Percentiles rank a stretch among this genome's conserved stretches.
These are phyloP conservation scores for Agonum fuliginosum DNA, from an alignment of 2,888 invertebrate species.

Conservation along the genomic window DNA sequence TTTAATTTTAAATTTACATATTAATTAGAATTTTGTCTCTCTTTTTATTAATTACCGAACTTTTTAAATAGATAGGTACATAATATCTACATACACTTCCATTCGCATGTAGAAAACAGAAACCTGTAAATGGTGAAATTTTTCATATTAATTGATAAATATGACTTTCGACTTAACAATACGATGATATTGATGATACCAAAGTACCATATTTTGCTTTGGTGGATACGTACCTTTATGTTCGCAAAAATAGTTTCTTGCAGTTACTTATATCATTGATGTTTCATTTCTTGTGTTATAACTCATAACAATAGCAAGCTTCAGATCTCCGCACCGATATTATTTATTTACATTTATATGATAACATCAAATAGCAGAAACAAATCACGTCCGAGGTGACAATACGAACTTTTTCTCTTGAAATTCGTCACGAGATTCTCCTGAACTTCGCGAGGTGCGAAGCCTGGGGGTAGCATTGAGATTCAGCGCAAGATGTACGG, in stretches of 20 bases:
- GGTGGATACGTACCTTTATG: no score
- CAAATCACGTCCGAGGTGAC: slow-evolving; percentile 19
- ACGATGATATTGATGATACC: no score
- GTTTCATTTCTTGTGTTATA: neutral
- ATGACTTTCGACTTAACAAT: no score
- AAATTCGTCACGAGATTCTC: slow-evolving; percentile 3
- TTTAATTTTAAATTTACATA: slow-evolving; percentile 41
- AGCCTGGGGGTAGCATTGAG: no score
- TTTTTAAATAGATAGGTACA: neutral
- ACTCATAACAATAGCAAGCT: neutral
- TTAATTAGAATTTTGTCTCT: slow-evolving; percentile 45
- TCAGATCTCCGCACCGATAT: no score
- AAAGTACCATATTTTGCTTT: no score
- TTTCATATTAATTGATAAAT: no score
- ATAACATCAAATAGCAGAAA: neutral
- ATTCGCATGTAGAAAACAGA: no score
- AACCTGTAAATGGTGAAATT: no score
- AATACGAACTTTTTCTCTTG: slow-evolving; percentile 10
- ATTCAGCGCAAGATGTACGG: neutral
- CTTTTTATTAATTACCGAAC: slow-evolving; percentile 33
- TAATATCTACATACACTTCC: no score
- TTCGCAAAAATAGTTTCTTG: no score
- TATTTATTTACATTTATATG: slow-evolving; percentile 20
- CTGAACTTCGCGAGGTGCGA: neutral
- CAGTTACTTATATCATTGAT: no score